phyloP scores from a whole-genome alignment of 1,140 invertebrate genomes.

The Pristionchus pacificus region DNA sequence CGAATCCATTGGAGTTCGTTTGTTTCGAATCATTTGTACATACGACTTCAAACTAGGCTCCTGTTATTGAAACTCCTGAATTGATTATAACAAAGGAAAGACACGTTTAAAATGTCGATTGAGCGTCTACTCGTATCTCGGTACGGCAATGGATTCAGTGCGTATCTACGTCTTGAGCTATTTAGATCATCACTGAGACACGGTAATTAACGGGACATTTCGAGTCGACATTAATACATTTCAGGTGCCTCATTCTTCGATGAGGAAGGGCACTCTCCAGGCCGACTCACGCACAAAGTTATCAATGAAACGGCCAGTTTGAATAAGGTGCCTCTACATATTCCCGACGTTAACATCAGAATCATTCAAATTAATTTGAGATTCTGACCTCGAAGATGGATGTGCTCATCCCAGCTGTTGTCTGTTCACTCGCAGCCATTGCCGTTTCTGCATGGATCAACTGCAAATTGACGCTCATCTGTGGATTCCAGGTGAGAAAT shows the following conservation, averaged over 20 bases:
- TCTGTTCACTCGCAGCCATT: constrained; percentile 47
- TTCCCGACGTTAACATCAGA: too few species aligned
- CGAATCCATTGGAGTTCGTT: constrained; percentile 45
- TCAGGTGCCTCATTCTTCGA: constrained; percentile 54
- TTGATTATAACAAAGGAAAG: constrained; percentile 5
- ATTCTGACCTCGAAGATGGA: constrained; percentile 50
- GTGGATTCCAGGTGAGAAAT: constrained; percentile 35
- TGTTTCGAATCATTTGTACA: neutral
- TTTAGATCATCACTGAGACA: constrained; percentile 34
- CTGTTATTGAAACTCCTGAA: too few species aligned
- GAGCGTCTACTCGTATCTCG: constrained; percentile 50
- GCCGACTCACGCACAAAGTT: constrained; percentile 46
- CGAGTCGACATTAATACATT: constrained; percentile 6
- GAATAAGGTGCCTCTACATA: constrained; percentile 42
- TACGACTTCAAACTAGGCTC: too few species aligned
- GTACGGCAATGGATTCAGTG: constrained; percentile 52
- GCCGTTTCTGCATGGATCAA: constrained; percentile 48
- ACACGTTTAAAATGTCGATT: constrained; percentile 25
- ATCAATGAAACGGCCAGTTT: constrained; percentile 50
- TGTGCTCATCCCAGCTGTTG: constrained; percentile 45
- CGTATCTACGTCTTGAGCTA: constrained; percentile 48
- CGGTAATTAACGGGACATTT: neutral
- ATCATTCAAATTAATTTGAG: too few species aligned
- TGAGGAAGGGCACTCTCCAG: constrained; percentile 50
- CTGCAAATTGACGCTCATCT: constrained; percentile 53